Evolutionary conservation across 2,797 vertebrate species (phyloP).

Genomic region (Lemur catta): DNA sequence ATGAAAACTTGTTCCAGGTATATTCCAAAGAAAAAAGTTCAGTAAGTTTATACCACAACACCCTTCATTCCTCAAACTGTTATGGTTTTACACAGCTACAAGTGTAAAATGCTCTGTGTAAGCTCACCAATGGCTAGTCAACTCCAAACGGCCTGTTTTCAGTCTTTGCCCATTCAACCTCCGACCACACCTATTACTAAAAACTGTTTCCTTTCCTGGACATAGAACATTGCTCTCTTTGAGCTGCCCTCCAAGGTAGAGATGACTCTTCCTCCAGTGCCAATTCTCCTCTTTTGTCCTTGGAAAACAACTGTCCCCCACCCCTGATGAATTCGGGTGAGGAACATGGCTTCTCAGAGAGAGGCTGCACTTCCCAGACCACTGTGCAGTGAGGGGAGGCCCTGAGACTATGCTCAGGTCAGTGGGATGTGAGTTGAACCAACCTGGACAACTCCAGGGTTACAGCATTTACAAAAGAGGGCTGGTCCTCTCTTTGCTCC

Average conservation of each 20-base stretch:
- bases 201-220: neutral
- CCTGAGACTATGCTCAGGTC: neutral
- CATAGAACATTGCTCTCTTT: neutral
- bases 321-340: neutral
- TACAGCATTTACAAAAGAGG: slow-evolving; percentile 42
- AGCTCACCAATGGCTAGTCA: neutral
- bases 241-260: neutral
- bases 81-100: neutral
- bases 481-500: neutral
- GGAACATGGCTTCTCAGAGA: neutral
- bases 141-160: neutral
- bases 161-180: neutral
- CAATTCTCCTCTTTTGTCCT: neutral
- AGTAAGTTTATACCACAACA: neutral
- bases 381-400: neutral
- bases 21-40: neutral
- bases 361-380: neutral
- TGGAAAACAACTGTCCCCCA: neutral
- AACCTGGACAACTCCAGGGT: slow-evolving; percentile 33
- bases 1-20: neutral
- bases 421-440: neutral
- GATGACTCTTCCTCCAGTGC: neutral
- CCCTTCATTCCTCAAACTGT: neutral
- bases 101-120: no score
- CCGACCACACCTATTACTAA: neutral